phyloP scores from a whole-genome alignment of 64 coral and sea anemone genomes.

The Platygyra sinensis region DNA sequence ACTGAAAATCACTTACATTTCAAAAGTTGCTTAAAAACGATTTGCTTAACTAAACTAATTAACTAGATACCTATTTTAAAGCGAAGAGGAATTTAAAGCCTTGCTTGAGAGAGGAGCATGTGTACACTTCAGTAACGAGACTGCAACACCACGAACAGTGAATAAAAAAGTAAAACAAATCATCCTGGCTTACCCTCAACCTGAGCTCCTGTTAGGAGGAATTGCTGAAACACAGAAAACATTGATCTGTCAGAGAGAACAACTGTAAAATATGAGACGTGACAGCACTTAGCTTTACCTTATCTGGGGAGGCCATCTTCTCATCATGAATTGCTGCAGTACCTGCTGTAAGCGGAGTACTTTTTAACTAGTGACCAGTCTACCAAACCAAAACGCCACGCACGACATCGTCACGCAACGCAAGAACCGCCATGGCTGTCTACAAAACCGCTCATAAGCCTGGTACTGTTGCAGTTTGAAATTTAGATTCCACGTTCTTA shows the following conservation, averaged over 20 bases:
- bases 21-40: background rate
- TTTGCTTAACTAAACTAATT: background rate
- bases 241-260: conserved; percentile 28
- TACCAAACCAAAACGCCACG: background rate
- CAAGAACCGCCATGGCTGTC: background rate
- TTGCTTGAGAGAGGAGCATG: background rate
- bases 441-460: background rate
- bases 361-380: conserved; percentile 15
- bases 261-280: background rate
- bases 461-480: too few species aligned
- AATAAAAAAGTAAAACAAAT: conserved; percentile 28
- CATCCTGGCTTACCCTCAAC: conserved; percentile 79
- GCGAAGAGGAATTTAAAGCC: conserved; percentile 6
- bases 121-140: background rate
- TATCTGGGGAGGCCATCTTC: conserved; percentile 48
- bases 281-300: background rate
- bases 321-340: background rate
- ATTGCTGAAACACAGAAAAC: conserved; percentile 75
- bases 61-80: background rate
- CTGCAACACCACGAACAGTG: background rate
- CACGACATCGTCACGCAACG: background rate
- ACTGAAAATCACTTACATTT: background rate
- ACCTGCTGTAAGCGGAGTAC: conserved; percentile 6
- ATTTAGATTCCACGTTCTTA: too few species aligned
- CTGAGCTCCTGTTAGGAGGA: conserved; percentile 87